Evolutionary conservation across 2,888 invertebrate genomes (phyloP).

Genomic region (Cerastoderma edule): DNA sequence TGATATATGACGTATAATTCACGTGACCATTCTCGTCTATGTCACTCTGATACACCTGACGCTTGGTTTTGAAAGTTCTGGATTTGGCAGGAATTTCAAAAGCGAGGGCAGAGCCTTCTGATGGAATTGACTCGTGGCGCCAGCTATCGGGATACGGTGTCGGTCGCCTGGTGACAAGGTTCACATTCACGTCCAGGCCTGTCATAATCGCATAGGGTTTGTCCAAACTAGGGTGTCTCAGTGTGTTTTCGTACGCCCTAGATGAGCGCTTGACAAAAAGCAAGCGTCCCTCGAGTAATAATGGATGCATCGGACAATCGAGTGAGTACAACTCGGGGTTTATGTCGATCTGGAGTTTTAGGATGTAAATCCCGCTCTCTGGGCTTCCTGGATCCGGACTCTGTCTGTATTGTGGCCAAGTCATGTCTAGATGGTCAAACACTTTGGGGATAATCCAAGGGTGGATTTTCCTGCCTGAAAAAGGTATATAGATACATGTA

Average conservation of each 20-base stretch:
- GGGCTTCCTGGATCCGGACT: background rate
- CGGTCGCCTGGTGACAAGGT: constrained; percentile 38
- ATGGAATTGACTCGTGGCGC: constrained; percentile 32
- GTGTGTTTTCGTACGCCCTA: constrained; percentile 9
- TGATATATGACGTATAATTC: constrained; percentile 41
- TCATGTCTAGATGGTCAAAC: constrained; percentile 18
- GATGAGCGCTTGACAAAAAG: constrained; percentile 39
- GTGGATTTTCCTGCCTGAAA: constrained; percentile 12
- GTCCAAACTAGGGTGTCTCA: constrained; percentile 25
- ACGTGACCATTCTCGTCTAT: constrained; percentile 48
- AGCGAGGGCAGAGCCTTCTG: constrained; percentile 21
- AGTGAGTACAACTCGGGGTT: constrained; percentile 27
- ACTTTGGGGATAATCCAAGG: constrained; percentile 11
- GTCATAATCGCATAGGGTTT: constrained; percentile 25
- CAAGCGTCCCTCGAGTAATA: constrained; percentile 32
- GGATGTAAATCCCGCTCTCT: constrained; percentile 14
- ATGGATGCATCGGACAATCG: constrained; percentile 34
- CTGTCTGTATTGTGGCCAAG: constrained; percentile 19
- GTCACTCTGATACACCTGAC: constrained; percentile 39
- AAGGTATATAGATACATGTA: no score
- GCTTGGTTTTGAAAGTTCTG: constrained; percentile 16
- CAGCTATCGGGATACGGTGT: constrained; percentile 46
- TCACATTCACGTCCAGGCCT: constrained; percentile 42
- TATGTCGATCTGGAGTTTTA: constrained; percentile 29
- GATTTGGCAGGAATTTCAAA: constrained; percentile 39